These are phyloP conservation scores for Corythaixoides concolor DNA, from an alignment of 2,113 vertebrate genomes.

Conservation along the genomic window DNA sequence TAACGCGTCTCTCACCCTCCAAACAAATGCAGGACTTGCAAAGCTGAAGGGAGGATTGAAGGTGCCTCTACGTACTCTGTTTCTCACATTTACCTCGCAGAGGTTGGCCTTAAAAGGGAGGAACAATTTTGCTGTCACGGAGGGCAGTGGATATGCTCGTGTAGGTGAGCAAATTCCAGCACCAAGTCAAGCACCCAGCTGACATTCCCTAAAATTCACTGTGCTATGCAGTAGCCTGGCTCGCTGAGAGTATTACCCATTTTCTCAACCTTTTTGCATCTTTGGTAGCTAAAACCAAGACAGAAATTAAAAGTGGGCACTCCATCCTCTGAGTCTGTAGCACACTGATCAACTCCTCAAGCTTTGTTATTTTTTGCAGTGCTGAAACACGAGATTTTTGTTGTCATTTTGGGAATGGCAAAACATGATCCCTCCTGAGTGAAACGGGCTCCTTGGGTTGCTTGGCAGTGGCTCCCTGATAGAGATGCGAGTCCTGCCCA, in stretches of 20 bases:
- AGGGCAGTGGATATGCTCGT: not conserved
- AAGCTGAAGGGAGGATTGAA: not conserved
- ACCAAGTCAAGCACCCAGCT: not conserved
- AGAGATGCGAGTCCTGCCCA: not conserved
- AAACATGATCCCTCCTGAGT: not conserved
- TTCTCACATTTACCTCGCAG: not conserved
- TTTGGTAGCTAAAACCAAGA: not conserved
- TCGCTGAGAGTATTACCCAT: not conserved
- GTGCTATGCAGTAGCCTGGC: not conserved
- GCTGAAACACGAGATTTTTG: not conserved
- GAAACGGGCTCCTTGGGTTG: not conserved
- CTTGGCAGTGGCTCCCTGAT: not conserved
- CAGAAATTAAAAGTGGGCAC: not conserved
- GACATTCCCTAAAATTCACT: not conserved
- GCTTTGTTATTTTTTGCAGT: not conserved
- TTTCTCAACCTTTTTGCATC: not conserved
- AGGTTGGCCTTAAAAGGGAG: conserved; percentile 1
- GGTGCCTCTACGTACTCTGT: not conserved
- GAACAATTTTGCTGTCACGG: conserved; percentile 30
- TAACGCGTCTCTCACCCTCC: not conserved
- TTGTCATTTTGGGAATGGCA: not conserved
- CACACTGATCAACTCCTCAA: not conserved
- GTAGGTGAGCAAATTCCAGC: conserved; percentile 2
- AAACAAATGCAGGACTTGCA: conserved; percentile 7
- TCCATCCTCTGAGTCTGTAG: not conserved